These are phyloP conservation scores for Choloepus didactylus DNA, from an alignment of 2,797 vertebrate species.

Conservation along the genomic window DNA sequence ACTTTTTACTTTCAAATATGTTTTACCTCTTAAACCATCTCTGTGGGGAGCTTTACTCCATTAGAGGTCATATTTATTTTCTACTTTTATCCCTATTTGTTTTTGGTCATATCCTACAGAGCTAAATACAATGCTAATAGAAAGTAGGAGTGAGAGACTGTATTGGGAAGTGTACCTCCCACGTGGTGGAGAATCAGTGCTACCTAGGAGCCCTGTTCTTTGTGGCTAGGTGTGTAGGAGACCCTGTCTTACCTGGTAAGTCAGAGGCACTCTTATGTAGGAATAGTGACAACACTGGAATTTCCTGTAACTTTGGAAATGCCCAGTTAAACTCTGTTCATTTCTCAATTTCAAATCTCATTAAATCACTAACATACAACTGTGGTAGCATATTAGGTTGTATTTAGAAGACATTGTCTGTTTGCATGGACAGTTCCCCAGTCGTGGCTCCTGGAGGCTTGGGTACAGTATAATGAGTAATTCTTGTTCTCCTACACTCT, in stretches of 20 bases:
- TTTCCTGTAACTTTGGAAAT: background rate
- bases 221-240: background rate
- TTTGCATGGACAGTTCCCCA: background rate
- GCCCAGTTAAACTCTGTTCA: background rate
- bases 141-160: background rate
- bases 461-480: background rate
- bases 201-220: background rate
- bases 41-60: conserved; percentile 24
- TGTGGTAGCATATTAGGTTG: background rate
- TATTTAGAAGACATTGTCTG: background rate
- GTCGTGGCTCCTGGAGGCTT: background rate
- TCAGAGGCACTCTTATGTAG: background rate
- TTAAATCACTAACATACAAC: background rate
- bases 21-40: conserved; percentile 14
- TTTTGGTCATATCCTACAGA: background rate
- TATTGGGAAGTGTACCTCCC: background rate
- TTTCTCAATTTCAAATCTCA: background rate
- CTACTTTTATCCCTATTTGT: conserved; percentile 45
- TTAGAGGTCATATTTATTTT: conserved; percentile 15
- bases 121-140: background rate
- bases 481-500: background rate
- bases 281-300: background rate
- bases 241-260: background rate
- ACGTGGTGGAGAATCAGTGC: background rate
- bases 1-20: background rate